Percentiles rank a stretch among this genome's conserved stretches.
These are phyloP conservation scores for Lottia scabra DNA, from an alignment of 2,888 invertebrate genomes.

Conservation along the genomic window DNA sequence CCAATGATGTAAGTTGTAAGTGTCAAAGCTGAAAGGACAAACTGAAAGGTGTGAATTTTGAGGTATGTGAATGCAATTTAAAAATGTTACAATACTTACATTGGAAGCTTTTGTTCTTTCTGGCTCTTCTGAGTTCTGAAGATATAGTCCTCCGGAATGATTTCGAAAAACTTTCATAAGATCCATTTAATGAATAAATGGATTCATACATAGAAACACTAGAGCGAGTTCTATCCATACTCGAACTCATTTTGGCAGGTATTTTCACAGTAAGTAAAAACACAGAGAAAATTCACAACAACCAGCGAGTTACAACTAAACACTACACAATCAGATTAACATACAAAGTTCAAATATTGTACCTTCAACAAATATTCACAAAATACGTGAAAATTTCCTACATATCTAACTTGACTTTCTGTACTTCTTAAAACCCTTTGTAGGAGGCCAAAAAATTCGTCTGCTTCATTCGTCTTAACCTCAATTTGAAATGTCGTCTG, in stretches of 20 bases:
- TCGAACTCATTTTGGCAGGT: slow-evolving; percentile 1
- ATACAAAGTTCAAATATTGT: background rate
- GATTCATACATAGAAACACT: background rate
- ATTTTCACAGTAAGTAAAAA: background rate
- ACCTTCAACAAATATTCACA: background rate
- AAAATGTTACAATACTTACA: background rate
- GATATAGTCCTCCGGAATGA: background rate
- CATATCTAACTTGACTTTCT: too few relatives aligned
- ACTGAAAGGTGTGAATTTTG: too few relatives aligned
- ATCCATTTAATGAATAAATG: background rate
- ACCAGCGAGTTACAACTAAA: too few relatives aligned
- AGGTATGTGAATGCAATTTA: too few relatives aligned
- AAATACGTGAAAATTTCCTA: background rate
- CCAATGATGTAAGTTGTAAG: too few relatives aligned
- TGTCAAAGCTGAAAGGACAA: too few relatives aligned
- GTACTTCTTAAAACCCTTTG: too few relatives aligned
- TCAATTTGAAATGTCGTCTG: too few relatives aligned
- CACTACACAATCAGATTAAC: background rate
- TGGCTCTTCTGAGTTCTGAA: background rate
- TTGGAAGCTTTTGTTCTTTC: background rate
- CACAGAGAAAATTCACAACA: too few relatives aligned
- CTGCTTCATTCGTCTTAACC: too few relatives aligned
- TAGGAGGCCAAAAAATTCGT: too few relatives aligned
- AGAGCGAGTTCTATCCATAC: slow-evolving; percentile 1
- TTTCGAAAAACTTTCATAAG: background rate